Evolutionary conservation across 2,888 invertebrate species (phyloP).

Genomic region (Drosophila paranaensis): DNA sequence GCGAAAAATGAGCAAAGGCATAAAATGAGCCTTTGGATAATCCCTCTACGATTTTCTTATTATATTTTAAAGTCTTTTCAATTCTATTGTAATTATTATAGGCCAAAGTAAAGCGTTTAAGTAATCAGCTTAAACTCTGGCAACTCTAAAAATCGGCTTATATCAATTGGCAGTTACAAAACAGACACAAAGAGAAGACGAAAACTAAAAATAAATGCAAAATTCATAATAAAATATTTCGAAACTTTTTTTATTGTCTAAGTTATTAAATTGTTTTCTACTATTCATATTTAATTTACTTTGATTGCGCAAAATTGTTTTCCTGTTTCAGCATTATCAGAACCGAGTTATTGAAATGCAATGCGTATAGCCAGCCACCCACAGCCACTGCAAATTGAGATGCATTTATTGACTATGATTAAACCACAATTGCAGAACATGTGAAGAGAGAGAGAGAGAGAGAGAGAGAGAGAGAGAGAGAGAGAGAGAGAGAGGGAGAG

Average conservation of each 20-base stretch:
- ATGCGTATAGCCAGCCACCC: neutral
- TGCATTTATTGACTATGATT: conserved; percentile 9
- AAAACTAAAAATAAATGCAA: neutral
- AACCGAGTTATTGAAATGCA: conserved; percentile 11
- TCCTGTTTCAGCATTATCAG: neutral
- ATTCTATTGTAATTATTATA: neutral
- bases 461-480: neutral
- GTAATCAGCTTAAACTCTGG: neutral
- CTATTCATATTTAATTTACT: neutral
- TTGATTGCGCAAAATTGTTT: neutral
- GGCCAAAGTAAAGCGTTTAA: neutral
- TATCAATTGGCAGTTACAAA: neutral
- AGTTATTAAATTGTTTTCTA: neutral
- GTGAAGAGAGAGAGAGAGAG: conserved; percentile 1
- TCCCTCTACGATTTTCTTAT: no score
- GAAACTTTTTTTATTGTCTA: neutral
- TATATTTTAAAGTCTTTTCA: no score
- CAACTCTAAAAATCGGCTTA: neutral
- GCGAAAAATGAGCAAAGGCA: no score
- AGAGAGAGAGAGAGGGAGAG: neutral
- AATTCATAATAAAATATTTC: neutral
- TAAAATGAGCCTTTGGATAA: no score
- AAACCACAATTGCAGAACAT: conserved; percentile 28
- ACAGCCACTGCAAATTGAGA: conserved; percentile 5
- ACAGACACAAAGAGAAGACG: no score